Evolutionary conservation across 2,113 vertebrate genomes (phyloP).

Genomic region (Pipa parva): DNA sequence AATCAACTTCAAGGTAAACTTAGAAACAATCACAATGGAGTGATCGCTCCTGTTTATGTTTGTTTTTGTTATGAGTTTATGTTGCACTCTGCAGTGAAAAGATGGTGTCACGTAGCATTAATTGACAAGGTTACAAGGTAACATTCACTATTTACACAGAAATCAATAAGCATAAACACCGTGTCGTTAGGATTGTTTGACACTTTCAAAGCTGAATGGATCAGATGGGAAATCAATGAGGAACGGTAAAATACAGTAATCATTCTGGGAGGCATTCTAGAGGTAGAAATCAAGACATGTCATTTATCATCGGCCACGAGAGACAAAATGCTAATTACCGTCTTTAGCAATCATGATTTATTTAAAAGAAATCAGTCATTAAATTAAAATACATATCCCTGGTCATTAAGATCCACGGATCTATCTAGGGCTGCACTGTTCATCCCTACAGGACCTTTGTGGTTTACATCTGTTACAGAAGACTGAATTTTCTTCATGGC

Average conservation of each 20-base stretch:
- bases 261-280: constrained; percentile 17
- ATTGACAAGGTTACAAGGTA: constrained; percentile 20
- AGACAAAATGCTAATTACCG: background rate
- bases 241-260: constrained; percentile 16
- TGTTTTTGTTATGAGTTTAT: background rate
- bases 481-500: too few species aligned
- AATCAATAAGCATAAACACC: constrained; percentile 31
- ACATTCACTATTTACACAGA: background rate
- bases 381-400: background rate
- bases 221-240: constrained; percentile 29
- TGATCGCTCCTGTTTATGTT: too few species aligned
- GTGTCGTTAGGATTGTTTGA: constrained; percentile 10
- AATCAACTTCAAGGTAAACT: background rate
- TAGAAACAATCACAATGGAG: too few species aligned
- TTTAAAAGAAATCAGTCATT: background rate
- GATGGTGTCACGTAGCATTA: constrained; percentile 8
- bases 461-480: too few species aligned
- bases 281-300: background rate
- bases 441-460: background rate
- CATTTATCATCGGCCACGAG: background rate
- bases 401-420: background rate
- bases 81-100: background rate
- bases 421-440: background rate
- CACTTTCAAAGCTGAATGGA: constrained; percentile 11
- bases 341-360: background rate